Percentiles rank a stretch among this genome's conserved stretches.
These are phyloP conservation scores for Drosophila bocki DNA, from an alignment of 1,140 invertebrate species.

Conservation along the genomic window DNA sequence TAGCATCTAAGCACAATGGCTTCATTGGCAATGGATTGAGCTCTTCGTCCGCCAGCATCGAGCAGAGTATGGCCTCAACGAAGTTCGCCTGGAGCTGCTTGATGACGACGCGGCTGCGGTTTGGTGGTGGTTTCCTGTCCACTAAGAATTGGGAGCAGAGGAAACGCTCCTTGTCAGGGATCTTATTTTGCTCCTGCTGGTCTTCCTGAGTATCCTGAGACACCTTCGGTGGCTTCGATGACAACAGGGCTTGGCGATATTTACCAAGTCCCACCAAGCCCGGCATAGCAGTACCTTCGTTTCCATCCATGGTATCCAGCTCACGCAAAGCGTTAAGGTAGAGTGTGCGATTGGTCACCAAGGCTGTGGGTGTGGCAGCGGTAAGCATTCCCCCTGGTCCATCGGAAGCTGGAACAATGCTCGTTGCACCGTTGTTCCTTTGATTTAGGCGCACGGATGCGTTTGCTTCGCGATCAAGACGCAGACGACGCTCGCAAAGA, in stretches of 20 bases:
- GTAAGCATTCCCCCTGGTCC: no score
- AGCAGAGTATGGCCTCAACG: constrained; percentile 49
- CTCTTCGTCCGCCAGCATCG: constrained; percentile 52
- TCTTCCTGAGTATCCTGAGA: neutral
- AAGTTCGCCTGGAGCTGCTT: constrained; percentile 8
- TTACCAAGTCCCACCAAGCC: neutral
- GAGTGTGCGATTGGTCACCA: neutral
- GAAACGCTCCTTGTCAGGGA: neutral
- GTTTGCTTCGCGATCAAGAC: neutral
- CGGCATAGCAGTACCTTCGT: no score
- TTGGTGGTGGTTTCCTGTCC: neutral
- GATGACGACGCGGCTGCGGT: neutral
- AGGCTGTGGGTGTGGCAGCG: neutral
- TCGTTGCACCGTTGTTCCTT: neutral
- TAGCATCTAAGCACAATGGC: neutral
- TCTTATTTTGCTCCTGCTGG: neutral
- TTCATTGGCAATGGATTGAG: constrained; percentile 2
- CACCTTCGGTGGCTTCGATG: neutral
- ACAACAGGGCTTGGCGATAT: neutral
- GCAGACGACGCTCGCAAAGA: neutral
- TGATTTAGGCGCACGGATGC: neutral
- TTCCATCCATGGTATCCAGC: no score
- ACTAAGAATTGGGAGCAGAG: constrained; percentile 5
- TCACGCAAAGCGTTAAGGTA: neutral
- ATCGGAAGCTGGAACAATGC: neutral